These are phyloP conservation scores for Melanotaenia maccullochi DNA, from an alignment of 2,797 vertebrate species.

Conservation along the genomic window DNA sequence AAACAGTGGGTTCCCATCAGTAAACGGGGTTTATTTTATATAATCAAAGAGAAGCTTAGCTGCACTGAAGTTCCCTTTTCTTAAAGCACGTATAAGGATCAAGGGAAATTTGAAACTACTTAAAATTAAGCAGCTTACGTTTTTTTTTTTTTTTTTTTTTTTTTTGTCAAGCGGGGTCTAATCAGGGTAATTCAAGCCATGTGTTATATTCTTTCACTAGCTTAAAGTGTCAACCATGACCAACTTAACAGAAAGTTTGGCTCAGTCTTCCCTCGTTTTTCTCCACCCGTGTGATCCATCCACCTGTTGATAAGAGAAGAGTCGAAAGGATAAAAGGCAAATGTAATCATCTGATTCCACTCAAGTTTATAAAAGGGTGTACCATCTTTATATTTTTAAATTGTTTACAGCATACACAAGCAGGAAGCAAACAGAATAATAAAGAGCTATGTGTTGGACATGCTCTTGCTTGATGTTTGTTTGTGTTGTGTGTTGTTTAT, in stretches of 20 bases:
- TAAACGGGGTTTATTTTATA: slow-evolving; percentile 47
- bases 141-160: slow-evolving; percentile 12
- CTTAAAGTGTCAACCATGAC: slow-evolving; percentile 74
- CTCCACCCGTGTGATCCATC: slow-evolving; percentile 30
- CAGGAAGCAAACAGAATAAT: slow-evolving; percentile 36
- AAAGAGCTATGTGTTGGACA: slow-evolving; percentile 27
- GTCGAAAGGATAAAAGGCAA: slow-evolving; percentile 25
- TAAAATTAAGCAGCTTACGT: slow-evolving; percentile 79
- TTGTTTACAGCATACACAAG: slow-evolving; percentile 21
- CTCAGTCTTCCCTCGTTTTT: slow-evolving; percentile 41
- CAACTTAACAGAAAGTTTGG: slow-evolving; percentile 69
- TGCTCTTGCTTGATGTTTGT: slow-evolving; percentile 43
- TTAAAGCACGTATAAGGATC: slow-evolving; percentile 67
- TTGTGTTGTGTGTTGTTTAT: slow-evolving; percentile 63
- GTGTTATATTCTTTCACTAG: slow-evolving; percentile 65
- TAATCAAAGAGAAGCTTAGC: slow-evolving; percentile 55
- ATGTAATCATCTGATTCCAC: slow-evolving; percentile 18
- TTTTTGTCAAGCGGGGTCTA: slow-evolving; percentile 74
- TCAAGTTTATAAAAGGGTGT: background rate
- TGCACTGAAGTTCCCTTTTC: slow-evolving; percentile 38
- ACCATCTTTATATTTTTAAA: slow-evolving; percentile 25
- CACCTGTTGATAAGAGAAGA: slow-evolving; percentile 56
- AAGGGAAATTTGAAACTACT: slow-evolving; percentile 74
- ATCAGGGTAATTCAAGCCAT: slow-evolving; percentile 78
- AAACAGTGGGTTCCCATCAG: slow-evolving; percentile 39